These are phyloP conservation scores for Psephotus haematonotus DNA, from an alignment of 2,113 vertebrate species.

Conservation along the genomic window DNA sequence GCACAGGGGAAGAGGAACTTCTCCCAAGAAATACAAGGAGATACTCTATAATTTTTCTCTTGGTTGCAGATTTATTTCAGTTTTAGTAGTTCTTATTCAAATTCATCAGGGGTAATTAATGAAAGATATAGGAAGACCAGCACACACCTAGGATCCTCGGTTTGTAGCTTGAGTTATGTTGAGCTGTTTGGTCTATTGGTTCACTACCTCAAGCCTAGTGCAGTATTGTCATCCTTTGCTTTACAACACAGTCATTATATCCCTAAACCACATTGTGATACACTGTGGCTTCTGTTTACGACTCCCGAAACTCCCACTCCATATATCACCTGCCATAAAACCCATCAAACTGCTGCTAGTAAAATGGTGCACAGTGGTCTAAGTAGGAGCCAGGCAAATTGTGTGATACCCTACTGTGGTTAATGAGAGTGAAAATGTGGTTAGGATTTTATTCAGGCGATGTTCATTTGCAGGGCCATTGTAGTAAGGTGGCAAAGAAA, in stretches of 20 bases:
- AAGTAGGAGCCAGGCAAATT: constrained; percentile 83
- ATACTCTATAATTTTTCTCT: constrained; percentile 51
- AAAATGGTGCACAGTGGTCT: constrained; percentile 84
- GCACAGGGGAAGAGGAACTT: constrained; percentile 3
- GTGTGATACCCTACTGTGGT: constrained; percentile 86
- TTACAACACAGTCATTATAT: constrained; percentile 87
- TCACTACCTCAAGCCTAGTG: constrained; percentile 77
- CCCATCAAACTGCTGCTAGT: constrained; percentile 84
- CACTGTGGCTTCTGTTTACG: constrained; percentile 85
- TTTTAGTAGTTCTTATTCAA: constrained; percentile 74
- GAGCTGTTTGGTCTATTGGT: constrained; percentile 81
- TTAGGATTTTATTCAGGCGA: constrained; percentile 84
- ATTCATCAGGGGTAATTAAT: constrained; percentile 76
- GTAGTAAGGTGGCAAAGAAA: constrained; percentile 79
- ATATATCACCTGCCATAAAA: constrained; percentile 89
- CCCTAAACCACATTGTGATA: constrained; percentile 86
- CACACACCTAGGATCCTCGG: constrained; percentile 47
- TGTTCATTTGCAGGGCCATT: constrained; percentile 83
- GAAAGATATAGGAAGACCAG: constrained; percentile 57
- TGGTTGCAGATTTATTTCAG: constrained; percentile 65
- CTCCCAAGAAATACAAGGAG: constrained; percentile 57
- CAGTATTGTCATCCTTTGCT: constrained; percentile 83
- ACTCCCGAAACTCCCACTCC: constrained; percentile 85
- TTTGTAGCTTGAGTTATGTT: constrained; percentile 77
- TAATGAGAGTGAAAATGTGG: constrained; percentile 88